These are phyloP conservation scores for Agrilus mali DNA, from an alignment of 2,888 invertebrate species.

Conservation along the genomic window DNA sequence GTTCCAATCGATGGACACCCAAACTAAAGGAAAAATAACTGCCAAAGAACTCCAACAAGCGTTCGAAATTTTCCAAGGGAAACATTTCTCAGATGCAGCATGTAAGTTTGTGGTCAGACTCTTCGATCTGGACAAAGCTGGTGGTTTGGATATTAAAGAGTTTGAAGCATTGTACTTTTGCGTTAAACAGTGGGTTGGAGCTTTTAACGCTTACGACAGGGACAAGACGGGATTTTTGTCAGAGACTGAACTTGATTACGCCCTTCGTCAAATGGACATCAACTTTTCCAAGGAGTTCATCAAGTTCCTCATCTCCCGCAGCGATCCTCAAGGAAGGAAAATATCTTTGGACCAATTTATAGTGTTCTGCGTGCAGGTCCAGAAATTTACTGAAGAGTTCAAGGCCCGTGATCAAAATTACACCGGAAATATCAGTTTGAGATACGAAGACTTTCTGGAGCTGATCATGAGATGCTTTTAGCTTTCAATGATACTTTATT, in stretches of 20 bases:
- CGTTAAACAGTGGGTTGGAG: conserved; percentile 27
- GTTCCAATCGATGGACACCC: conserved; percentile 21
- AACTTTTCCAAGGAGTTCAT: conserved; percentile 25
- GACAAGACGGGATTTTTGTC: conserved; percentile 23
- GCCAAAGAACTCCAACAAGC: conserved; percentile 27
- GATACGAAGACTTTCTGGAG: conserved; percentile 29
- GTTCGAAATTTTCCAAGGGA: conserved; percentile 27
- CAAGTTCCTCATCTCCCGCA: conserved; percentile 23
- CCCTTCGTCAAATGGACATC: conserved; percentile 25
- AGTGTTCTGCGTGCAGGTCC: conserved; percentile 31
- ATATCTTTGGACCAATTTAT: conserved; percentile 30
- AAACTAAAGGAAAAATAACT: conserved; percentile 21
- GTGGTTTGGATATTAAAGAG: conserved; percentile 26
- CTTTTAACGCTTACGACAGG: conserved; percentile 26
- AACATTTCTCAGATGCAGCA: conserved; percentile 24
- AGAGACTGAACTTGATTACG: conserved; percentile 23
- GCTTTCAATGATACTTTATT: neutral
- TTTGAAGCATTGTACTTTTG: conserved; percentile 28
- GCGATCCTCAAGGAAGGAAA: conserved; percentile 21
- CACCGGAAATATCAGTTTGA: conserved; percentile 26
- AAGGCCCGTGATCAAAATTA: conserved; percentile 25
- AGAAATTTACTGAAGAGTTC: conserved; percentile 30
- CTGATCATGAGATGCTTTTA: conserved; percentile 23
- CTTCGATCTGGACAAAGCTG: conserved; percentile 28
- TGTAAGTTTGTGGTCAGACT: conserved; percentile 29